Evolutionary conservation across 2,797 vertebrate species (phyloP), one percentile per base, ranked within the genome.

Genomic region (Sebastes steindachneri): DNA sequence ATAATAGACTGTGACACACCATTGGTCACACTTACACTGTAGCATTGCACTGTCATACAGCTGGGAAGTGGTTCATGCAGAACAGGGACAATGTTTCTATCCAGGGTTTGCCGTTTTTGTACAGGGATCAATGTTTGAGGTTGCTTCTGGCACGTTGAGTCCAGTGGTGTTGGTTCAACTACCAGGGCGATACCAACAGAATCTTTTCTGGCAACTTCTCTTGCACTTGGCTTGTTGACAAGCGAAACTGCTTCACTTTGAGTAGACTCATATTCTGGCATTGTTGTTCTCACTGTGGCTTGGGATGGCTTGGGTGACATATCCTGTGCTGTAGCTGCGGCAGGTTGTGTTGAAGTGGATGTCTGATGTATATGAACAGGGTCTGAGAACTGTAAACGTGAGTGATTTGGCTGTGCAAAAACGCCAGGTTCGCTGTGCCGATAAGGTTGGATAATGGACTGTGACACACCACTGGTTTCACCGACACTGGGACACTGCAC

Each of bases 271-370:
- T 75, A 21, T 51, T 82, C 70, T 51, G 65, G 23, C 9, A 53
- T 15, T 57, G 41, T 41, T 68, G 63, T 73, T 68, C 4, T 71
- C 29, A 35, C 15, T 45, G 28, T 57, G 12, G 28, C 21, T 75
- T 89, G 69, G 21, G 57, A 28, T 73, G 73, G 78, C 68, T 89
- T 95, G 21, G 89, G 79, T 79, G 95, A 95, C 94, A 94, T 94
- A 86, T 95, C 93, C 62, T 94, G 41, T 28, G 95, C 93, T 4
- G 7, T 12, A 65, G 87, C 94, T 92, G 94, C 93, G 73, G 96
- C 86, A 58, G 95, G 74, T 0, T 94, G 84, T 59, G 53, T 41
- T 53, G 85, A 86, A 23, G 69, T 55, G 19, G 51, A 82, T 53
- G 57, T 51, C 45, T 86, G 84, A 73, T 67, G 23, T 64, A 69